Base-by-base conservation (phyloP, 2,797 vertebrate species). In the Acridotheres tristis region DNA sequence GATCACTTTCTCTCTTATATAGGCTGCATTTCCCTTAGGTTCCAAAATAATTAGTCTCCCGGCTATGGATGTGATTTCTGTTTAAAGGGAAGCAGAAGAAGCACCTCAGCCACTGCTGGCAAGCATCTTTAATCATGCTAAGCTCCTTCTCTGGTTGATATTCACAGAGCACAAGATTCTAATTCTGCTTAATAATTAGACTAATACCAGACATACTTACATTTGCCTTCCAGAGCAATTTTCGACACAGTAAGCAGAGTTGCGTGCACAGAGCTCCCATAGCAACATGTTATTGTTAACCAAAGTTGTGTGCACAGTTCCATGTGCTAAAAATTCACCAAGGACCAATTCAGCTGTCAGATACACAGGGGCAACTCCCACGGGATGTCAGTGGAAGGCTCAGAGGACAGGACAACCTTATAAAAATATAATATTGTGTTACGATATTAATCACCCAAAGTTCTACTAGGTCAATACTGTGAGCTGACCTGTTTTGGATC, bases 1-100 rank as follows among this genome's bases (percentile, higher is more conserved):
- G 93, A 97, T 97, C 93, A 91, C 94, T 97, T 95, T 77, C 94
- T 81, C 94, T 95, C 93, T 96, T 95, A 96, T 91, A 96, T 92
- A 95, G 94, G 80, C 96, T 95, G 96, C 89, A 95, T 97, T 97
- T 97, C 96, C 97, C 96, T 94, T 93, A 96, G 95, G 97, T 97
- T 97, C 91, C 90, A 90, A 94, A 97, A 97, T 97, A 97, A 97
- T 97, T 97, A 97, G 94, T 95, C 97, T 97, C 96, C 88, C 5
- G 15, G 96, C 94, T 94, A 96, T 79, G 88, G 95, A 96, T 95
- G 93, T 93, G 93, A 94, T 97, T 97, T 96, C 95, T 32, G 82
- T 94, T 96, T 95, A 97, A 93, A 93, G 85, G 89, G 95, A 97
- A 67, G 94, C 54, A 91, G 94, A 87, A 94, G 87, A 26, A 95